Evolutionary conservation across 1,140 invertebrate species (phyloP), one percentile per base, ranked within the genome.

Genomic region (Uloborus diversus): DNA sequence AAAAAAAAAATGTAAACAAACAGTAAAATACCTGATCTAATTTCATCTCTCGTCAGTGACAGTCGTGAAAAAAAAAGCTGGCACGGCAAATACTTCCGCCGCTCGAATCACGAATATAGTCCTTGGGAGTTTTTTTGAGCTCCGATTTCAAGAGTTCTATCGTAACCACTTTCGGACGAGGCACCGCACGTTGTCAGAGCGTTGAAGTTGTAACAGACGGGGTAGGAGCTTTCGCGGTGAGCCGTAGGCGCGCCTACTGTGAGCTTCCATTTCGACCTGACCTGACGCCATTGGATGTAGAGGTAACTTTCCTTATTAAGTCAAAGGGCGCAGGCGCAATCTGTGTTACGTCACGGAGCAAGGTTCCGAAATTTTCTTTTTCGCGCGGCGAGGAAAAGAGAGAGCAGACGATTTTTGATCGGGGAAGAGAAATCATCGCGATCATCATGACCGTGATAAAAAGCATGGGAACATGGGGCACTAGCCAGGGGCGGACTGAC

Each of bases 221-320:
- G 14, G 14, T 14, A 23, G 27, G 14, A 56, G 61, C 30, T 53
- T 25, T 37, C 28, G 71, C 59, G 71, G 59, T 35, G 51, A 56
- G 11, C 61, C 73, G 73, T 65, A 78, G 73, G 73, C 73, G 73
- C 73, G 70, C 70, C 70, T 73, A 73, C 70, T 62, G 53, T 25
- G 23, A 25, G 27, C 57, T 73, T 35, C 70, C 17, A 62, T 32
- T 62, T 42, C 57, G 62, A 78, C 62, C 42, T 66, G 73, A 78
- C 61, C 73, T 56, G 73, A 78, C 73, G 73, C 73, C 73, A 78
- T 78, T 65, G 73, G 73, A 57, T 78, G 73, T 78, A 78, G 73
- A 78, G 61, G 73, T 78, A 78, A 64, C 73, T 78, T 78, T 78
- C 73, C 73, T 78, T 78, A 78, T 78, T 78, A 78, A 78, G 73